phyloP scores from a whole-genome alignment of 2,888 invertebrate species.

The Cistogaster globosa region DNA sequence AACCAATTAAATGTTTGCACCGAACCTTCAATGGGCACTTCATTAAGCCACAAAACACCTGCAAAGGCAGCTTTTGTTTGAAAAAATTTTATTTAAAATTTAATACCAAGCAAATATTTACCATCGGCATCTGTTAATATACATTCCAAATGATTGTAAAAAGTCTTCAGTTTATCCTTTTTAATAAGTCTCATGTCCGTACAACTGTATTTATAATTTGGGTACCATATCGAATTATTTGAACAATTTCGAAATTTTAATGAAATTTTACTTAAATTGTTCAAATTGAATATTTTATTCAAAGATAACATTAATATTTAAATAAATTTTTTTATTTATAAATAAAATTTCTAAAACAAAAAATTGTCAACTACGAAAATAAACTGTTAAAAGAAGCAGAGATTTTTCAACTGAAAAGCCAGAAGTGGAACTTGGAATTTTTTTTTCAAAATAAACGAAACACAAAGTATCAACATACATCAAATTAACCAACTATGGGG shows the following conservation, averaged over 20 bases:
- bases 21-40: conserved; percentile 71
- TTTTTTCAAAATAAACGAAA: too few species aligned
- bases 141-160: background rate
- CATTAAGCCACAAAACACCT: conserved; percentile 91
- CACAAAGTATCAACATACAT: too few species aligned
- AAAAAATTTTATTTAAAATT: background rate
- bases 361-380: background rate
- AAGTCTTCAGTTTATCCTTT: background rate
- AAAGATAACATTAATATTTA: background rate
- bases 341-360: background rate
- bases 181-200: background rate
- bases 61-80: background rate
- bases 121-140: conserved; percentile 94
- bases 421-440: too few species aligned
- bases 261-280: background rate
- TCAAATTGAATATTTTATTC: background rate
- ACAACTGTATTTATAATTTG: background rate
- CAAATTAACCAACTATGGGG: too few species aligned
- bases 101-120: conserved; percentile 75
- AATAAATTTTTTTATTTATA: background rate
- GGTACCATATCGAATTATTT: background rate
- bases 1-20: background rate
- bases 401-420: background rate
- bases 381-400: background rate
- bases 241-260: background rate